Base-by-base conservation (phyloP, 1,140 invertebrate genomes). In the Caenorhabditis inopinata region DNA sequence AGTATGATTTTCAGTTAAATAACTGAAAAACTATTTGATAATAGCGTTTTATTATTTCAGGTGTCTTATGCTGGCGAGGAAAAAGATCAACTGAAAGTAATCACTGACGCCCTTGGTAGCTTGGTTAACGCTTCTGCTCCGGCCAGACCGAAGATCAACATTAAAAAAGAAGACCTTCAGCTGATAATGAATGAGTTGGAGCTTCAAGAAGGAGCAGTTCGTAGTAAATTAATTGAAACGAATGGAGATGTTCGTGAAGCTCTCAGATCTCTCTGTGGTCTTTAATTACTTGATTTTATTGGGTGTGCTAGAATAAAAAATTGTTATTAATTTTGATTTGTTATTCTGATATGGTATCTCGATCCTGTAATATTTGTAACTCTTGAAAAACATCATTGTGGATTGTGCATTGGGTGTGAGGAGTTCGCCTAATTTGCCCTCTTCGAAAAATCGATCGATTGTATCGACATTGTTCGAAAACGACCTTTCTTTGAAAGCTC, bases 121-220 rank as follows among this genome's bases (percentile, higher is more conserved):
- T 45, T 79, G 29, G 45, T 79, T 46, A 75, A 74, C 25, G 23
- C 27, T n/a, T 45, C 62, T 4, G 29, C 62, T 25, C 48, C 48
- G 16, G 35, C 32, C 23, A 62, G 58, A 1, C 62, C 47, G 18
- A 47, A 79, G 23, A 74, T 74, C 27, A 75, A 42, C 12, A 79
- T 79, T 46, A 79, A 74, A 35, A 79, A 79, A 25, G 78, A 79
- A 46, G 78, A 79, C 46, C 25, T 79, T 1, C 58, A 74, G 29
- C 27, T 79, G 78, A 49, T 79, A 1, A 74, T 79, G 58, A 79
- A 74, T 18, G 78, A 79, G 46, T 48, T 79, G 46, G 78, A 79
- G 58, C 35, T 79, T 21, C 78, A 51, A 42, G 58, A 68, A 21
- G 29, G 11, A 7, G 38, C 58, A 1, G 58, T 68, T 9, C 58